phyloP scores from a whole-genome alignment of 64 coral and sea anemone species.

The Stichodactyla helianthus region DNA sequence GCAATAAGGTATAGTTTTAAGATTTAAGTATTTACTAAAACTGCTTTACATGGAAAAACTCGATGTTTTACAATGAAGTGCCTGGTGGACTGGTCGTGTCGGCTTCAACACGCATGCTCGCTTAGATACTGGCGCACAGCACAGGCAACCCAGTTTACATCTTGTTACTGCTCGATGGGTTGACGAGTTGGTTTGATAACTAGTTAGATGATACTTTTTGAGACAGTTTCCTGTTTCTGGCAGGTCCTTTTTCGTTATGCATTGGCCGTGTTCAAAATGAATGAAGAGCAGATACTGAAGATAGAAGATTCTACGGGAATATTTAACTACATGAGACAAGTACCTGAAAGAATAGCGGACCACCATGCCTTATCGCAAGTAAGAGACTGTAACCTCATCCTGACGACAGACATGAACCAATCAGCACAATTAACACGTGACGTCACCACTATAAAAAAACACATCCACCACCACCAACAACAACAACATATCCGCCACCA shows the following conservation, averaged over 20 bases:
- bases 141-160: too few species aligned
- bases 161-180: too few species aligned
- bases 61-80: neutral
- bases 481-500: too few species aligned
- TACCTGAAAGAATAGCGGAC: constrained; percentile 74
- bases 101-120: too few species aligned
- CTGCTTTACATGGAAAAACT: too few species aligned
- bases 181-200: too few species aligned
- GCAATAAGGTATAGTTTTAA: constrained; percentile 75
- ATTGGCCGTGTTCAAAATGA: constrained; percentile 81
- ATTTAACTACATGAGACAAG: constrained; percentile 92
- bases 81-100: neutral
- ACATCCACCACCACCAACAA: too few species aligned
- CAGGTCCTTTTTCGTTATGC: constrained; percentile 76
- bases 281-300: constrained; percentile 71
- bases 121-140: too few species aligned
- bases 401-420: too few species aligned
- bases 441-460: too few species aligned
- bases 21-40: too few species aligned
- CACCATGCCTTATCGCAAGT: constrained; percentile 70
- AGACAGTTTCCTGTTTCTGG: constrained; percentile 13
- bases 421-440: too few species aligned
- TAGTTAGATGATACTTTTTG: neutral
- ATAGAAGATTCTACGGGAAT: constrained; percentile 72
- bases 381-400: neutral